A percentile compares a stretch with the other conserved stretches of the same genome.
These are phyloP conservation scores for Gallinago jamesoni DNA, from an alignment of 2,113 vertebrate genomes.

Conservation along the genomic window DNA sequence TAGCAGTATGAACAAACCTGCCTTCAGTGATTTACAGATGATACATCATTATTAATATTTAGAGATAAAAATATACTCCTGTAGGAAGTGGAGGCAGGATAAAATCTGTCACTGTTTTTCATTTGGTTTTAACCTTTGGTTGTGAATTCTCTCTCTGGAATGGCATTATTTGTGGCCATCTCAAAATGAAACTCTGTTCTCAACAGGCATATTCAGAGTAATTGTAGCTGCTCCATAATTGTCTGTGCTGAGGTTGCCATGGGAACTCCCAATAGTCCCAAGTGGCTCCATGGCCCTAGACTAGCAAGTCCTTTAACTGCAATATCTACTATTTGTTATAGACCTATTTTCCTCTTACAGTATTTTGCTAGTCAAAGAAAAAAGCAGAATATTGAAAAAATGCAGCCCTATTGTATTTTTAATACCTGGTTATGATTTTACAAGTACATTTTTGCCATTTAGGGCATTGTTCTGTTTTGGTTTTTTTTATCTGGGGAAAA, in stretches of 20 bases:
- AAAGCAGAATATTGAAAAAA: not conserved
- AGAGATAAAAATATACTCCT: conserved; percentile 41
- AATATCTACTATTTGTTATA: not conserved
- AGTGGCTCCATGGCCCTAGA: conserved; percentile 36
- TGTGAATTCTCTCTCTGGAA: not conserved
- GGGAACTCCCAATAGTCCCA: conserved; percentile 57
- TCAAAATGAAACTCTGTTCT: not conserved
- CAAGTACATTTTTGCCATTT: not conserved
- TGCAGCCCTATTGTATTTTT: not conserved
- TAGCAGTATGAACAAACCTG: not conserved
- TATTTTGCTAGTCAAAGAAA: not conserved
- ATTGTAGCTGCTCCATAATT: conserved; percentile 52
- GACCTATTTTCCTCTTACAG: not conserved
- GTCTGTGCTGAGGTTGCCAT: conserved; percentile 51
- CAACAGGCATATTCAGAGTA: conserved; percentile 25
- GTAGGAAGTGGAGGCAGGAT: conserved; percentile 54
- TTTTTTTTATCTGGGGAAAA: not conserved
- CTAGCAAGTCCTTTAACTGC: conserved; percentile 12
- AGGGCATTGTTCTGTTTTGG: not conserved
- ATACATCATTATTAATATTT: conserved; percentile 46
- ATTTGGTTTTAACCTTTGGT: not conserved
- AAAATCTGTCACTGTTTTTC: conserved; percentile 62
- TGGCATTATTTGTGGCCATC: not conserved
- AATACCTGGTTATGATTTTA: not conserved
- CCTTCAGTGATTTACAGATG: conserved; percentile 25